These are phyloP conservation scores for Holacanthus passer DNA, from an alignment of 2,113 vertebrate species.

Conservation along the genomic window DNA sequence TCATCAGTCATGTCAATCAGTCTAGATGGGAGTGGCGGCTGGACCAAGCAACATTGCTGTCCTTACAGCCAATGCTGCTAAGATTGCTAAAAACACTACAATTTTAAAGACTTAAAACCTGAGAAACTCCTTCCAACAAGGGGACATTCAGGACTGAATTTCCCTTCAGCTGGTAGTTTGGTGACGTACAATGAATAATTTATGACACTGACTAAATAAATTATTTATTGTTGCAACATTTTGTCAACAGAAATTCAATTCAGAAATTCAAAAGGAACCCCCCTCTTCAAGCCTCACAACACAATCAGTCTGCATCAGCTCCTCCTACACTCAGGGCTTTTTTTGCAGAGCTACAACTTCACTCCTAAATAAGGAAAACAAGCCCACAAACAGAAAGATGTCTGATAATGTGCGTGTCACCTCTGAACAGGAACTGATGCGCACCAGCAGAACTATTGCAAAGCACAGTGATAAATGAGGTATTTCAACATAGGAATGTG, in stretches of 20 bases:
- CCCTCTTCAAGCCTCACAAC: background rate
- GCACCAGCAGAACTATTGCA: conserved; percentile 5
- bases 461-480: conserved; percentile 2
- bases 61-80: background rate
- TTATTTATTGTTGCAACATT: background rate
- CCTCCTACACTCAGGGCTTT: conserved; percentile 22
- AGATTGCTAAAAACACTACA: background rate
- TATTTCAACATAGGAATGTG: conserved; percentile 63
- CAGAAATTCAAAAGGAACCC: background rate
- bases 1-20: background rate
- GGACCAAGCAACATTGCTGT: background rate
- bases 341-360: conserved; percentile 30
- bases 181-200: background rate
- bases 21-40: no score
- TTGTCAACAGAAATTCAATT: background rate
- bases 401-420: conserved; percentile 37
- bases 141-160: background rate
- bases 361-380: conserved; percentile 64
- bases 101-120: background rate
- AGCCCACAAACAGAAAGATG: conserved; percentile 3
- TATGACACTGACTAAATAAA: background rate
- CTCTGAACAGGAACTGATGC: conserved; percentile 37
- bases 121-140: background rate
- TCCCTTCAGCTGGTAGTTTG: background rate
- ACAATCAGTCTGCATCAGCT: background rate